Conservation (phyloP, 1,140 invertebrate genomes). For the Drosophila pachea region DNA sequence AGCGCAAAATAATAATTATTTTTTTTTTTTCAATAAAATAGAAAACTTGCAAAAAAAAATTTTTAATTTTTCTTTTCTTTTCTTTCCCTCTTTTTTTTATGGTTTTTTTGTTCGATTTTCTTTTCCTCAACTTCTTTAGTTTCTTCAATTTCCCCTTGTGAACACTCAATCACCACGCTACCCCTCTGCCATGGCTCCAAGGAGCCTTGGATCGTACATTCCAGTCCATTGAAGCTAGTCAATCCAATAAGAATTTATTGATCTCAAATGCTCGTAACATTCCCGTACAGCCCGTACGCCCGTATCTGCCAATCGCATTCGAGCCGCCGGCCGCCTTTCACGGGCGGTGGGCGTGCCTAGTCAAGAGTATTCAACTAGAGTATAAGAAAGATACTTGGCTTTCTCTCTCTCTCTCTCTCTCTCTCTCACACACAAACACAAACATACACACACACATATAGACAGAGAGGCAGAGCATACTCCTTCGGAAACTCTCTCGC, state of each 20-base stretch:
- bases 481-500: background rate
- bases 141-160: background rate
- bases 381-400: background rate
- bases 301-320: background rate
- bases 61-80: slow-evolving; percentile 56
- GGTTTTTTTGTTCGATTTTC: slow-evolving; percentile 56
- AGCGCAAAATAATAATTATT: slow-evolving; percentile 34
- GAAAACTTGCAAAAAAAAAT: slow-evolving; percentile 51
- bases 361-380: slow-evolving; percentile 4
- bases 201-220: background rate
- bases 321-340: background rate
- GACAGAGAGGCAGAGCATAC: too few relatives aligned
- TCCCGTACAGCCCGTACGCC: background rate
- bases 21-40: slow-evolving; percentile 72
- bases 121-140: slow-evolving; percentile 23
- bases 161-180: background rate
- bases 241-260: slow-evolving; percentile 35
- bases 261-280: slow-evolving; percentile 45
- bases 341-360: slow-evolving; percentile 11
- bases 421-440: background rate
- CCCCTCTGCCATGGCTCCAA: background rate
- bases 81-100: slow-evolving; percentile 17
- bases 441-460: too few relatives aligned
- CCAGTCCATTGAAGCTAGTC: slow-evolving; percentile 24
- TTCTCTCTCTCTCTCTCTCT: background rate